Evolutionary conservation across 2,113 vertebrate genomes (phyloP).

Genomic region (Ophthalmolycus amberensis): DNA sequence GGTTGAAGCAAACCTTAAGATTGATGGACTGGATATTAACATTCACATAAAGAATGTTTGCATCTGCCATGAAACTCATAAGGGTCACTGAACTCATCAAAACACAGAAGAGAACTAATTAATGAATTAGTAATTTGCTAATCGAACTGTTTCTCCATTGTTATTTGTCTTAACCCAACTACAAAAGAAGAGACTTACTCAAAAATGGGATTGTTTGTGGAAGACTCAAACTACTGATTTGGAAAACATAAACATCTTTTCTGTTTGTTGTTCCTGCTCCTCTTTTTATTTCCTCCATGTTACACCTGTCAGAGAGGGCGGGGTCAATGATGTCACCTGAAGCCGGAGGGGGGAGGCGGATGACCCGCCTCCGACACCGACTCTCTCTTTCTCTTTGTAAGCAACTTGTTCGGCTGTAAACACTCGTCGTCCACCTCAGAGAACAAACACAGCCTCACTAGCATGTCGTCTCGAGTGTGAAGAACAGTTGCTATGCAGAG

Average conservation of each 20-base stretch:
- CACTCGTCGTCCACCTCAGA: neutral
- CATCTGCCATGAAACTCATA: neutral
- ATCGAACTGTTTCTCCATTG: neutral
- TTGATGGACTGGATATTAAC: neutral
- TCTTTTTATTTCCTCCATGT: conserved; percentile 3
- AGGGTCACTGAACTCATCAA: neutral
- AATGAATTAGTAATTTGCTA: neutral
- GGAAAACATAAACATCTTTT: neutral
- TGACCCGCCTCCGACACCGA: neutral
- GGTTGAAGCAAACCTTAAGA: neutral
- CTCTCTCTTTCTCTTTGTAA: neutral
- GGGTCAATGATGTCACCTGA: conserved; percentile 70
- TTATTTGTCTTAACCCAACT: neutral
- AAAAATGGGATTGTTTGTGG: neutral
- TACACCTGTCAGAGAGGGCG: conserved; percentile 77
- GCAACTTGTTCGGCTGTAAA: conserved; percentile 8
- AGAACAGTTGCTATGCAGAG: conserved; percentile 10
- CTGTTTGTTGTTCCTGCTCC: neutral
- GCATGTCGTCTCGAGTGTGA: neutral
- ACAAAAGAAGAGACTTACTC: neutral
- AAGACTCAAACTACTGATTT: neutral
- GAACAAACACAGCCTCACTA: neutral
- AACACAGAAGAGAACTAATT: conserved; percentile 1
- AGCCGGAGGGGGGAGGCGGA: conserved; percentile 19
- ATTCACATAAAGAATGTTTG: conserved; percentile 4